These are phyloP conservation scores for Acanthurus lineatus DNA, from an alignment of 2,797 vertebrate species.

Conservation along the genomic window DNA sequence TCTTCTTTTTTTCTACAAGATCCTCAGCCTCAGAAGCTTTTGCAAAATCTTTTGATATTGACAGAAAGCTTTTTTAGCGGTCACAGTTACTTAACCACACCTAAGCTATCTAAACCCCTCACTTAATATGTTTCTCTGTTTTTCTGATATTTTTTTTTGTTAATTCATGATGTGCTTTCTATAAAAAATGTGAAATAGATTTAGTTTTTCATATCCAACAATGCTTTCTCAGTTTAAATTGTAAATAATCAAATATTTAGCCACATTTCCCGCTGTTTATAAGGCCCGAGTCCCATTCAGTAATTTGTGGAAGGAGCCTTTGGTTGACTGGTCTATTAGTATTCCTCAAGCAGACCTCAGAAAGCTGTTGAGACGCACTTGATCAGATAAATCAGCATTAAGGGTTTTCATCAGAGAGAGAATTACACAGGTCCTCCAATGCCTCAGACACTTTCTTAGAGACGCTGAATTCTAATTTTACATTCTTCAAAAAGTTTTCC, in stretches of 20 bases:
- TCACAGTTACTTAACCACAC: neutral
- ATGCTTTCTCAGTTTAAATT: slow-evolving; percentile 14
- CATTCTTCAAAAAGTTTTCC: slow-evolving; percentile 80
- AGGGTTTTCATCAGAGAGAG: slow-evolving; percentile 78
- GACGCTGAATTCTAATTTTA: slow-evolving; percentile 73
- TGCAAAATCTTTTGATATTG: neutral
- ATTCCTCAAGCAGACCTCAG: slow-evolving; percentile 71
- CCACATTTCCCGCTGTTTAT: slow-evolving; percentile 30
- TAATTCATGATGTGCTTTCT: too few species aligned
- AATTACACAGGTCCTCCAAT: slow-evolving; percentile 76
- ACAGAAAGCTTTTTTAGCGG: neutral
- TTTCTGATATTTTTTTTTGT: too few species aligned
- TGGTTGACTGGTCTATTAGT: slow-evolving; percentile 73
- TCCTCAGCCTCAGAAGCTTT: slow-evolving; percentile 10
- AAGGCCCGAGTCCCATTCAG: slow-evolving; percentile 11
- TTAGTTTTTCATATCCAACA: neutral
- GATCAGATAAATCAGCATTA: slow-evolving; percentile 84
- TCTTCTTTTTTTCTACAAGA: slow-evolving; percentile 6
- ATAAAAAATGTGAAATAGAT: too few species aligned
- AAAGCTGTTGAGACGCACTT: slow-evolving; percentile 76
- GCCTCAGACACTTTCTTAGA: slow-evolving; percentile 58
- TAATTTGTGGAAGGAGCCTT: slow-evolving; percentile 50
- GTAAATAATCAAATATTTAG: slow-evolving; percentile 22
- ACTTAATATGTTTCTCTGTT: too few species aligned
- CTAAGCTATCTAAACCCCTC: neutral